Conservation (phyloP, 2,888 invertebrate species). For the Plagodis dolabraria region DNA sequence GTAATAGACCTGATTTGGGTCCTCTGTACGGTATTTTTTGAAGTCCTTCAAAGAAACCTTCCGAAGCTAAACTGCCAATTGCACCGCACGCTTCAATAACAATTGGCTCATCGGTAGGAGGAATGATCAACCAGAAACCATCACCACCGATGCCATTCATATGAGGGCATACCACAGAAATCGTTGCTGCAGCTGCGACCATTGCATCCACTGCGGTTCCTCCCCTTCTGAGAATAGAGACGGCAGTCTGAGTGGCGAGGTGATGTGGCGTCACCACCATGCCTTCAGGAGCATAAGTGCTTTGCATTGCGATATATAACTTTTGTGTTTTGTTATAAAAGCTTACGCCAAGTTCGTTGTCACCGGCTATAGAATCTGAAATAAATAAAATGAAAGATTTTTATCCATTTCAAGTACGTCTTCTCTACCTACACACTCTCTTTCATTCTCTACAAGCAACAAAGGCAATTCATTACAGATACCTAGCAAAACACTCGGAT, state of each 20-base stretch:
- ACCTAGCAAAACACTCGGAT: too few species aligned
- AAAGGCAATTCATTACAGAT: too few species aligned
- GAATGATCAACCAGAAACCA: constrained; percentile 73
- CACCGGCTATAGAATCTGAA: too few species aligned
- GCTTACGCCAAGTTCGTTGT: too few species aligned
- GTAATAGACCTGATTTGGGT: constrained; percentile 67
- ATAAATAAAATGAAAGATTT: too few species aligned
- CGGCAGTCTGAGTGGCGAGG: constrained; percentile 71
- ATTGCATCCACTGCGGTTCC: constrained; percentile 77
- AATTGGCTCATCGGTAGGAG: constrained; percentile 67
- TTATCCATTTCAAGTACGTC: too few species aligned
- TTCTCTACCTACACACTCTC: too few species aligned
- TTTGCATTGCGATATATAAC: constrained; percentile 47
- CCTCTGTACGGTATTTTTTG: constrained; percentile 63
- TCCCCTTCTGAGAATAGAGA: constrained; percentile 66
- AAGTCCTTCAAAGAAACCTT: constrained; percentile 56
- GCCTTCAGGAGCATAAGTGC: constrained; percentile 58
- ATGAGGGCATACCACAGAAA: constrained; percentile 74
- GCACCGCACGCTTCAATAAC: constrained; percentile 73
- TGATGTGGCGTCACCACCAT: constrained; percentile 79
- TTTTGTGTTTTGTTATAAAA: too few species aligned
- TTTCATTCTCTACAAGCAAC: too few species aligned
- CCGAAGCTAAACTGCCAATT: constrained; percentile 67
- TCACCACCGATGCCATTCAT: constrained; percentile 78
- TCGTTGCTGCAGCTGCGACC: constrained; percentile 73